Percentiles rank a stretch among this genome's conserved stretches.
These are phyloP conservation scores for Rosalia funebris DNA, from an alignment of 2,888 invertebrate genomes.

Conservation along the genomic window DNA sequence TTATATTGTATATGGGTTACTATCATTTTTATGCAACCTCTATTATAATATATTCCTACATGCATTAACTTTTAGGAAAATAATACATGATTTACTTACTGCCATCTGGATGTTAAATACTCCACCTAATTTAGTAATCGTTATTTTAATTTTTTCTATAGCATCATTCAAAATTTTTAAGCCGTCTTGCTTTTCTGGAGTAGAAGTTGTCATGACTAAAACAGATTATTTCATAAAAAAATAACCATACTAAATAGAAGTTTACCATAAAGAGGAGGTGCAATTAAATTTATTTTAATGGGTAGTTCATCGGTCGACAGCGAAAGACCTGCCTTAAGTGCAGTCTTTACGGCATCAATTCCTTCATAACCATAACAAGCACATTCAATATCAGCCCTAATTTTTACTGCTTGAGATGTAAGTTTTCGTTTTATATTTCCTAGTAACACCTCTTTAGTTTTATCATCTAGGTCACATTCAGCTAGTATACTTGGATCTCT, in stretches of 20 bases:
- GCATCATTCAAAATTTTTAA: constrained; percentile 89
- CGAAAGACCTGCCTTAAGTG: constrained; percentile 88
- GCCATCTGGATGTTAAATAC: constrained; percentile 95
- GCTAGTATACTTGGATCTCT: constrained; percentile 95
- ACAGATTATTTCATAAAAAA: constrained; percentile 13
- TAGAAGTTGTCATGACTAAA: constrained; percentile 96
- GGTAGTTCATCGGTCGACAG: constrained; percentile 93
- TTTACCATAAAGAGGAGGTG: constrained; percentile 88
- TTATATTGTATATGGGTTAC: too few relatives aligned
- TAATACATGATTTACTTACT: constrained; percentile 47
- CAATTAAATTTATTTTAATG: constrained; percentile 98
- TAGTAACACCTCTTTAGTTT: constrained; percentile 90
- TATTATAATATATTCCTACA: too few relatives aligned
- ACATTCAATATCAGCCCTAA: constrained; percentile 91
- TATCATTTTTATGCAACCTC: too few relatives aligned
- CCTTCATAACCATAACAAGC: constrained; percentile 98
- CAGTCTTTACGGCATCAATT: constrained; percentile 96
- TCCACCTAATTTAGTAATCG: constrained; percentile 86
- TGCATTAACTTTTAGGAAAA: too few relatives aligned
- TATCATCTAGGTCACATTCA: constrained; percentile 93
- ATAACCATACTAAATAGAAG: background rate
- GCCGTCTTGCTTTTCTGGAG: constrained; percentile 95
- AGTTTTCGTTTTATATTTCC: constrained; percentile 95
- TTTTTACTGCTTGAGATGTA: constrained; percentile 97
- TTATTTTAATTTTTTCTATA: constrained; percentile 85